Evolutionary conservation across 2,797 vertebrate species (phyloP).

Genomic region (Chrosomus eos): DNA sequence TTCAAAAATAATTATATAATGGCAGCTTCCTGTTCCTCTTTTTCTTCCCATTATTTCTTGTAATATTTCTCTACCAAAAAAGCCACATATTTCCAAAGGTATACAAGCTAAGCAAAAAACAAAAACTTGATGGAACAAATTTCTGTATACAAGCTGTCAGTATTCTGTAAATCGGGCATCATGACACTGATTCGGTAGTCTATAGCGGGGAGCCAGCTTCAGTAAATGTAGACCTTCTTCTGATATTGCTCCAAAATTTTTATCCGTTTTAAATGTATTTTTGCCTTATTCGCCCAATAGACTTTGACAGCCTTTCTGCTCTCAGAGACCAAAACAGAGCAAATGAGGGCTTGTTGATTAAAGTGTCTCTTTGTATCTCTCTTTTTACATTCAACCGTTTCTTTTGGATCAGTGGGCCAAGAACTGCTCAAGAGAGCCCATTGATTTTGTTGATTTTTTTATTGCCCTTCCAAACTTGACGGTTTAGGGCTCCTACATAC

Average conservation of each 20-base stretch:
- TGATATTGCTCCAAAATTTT: slow-evolving; percentile 12
- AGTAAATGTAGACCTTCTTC: slow-evolving; percentile 21
- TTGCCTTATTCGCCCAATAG: slow-evolving; percentile 28
- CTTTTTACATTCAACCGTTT: slow-evolving; percentile 33
- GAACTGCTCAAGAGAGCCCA: slow-evolving; percentile 21
- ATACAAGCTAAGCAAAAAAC: background rate
- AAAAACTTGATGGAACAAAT: background rate
- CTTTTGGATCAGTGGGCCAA: slow-evolving; percentile 36
- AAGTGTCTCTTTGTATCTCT: slow-evolving; percentile 66
- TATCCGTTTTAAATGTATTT: slow-evolving; percentile 28
- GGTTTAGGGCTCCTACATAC: background rate
- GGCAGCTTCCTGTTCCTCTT: background rate
- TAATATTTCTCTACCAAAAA: background rate
- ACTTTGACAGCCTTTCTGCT: slow-evolving; percentile 33
- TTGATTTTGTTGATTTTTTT: slow-evolving; percentile 39
- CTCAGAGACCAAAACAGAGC: slow-evolving; percentile 51
- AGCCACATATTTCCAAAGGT: background rate
- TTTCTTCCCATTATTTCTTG: background rate
- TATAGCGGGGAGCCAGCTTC: background rate
- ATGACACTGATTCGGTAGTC: background rate
- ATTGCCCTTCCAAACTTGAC: background rate
- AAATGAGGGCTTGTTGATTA: slow-evolving; percentile 65
- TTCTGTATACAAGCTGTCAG: background rate
- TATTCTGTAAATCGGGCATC: background rate
- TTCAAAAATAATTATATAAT: background rate